Conservation (phyloP, 1,140 invertebrate genomes). For the Lasaia peninsularis region DNA sequence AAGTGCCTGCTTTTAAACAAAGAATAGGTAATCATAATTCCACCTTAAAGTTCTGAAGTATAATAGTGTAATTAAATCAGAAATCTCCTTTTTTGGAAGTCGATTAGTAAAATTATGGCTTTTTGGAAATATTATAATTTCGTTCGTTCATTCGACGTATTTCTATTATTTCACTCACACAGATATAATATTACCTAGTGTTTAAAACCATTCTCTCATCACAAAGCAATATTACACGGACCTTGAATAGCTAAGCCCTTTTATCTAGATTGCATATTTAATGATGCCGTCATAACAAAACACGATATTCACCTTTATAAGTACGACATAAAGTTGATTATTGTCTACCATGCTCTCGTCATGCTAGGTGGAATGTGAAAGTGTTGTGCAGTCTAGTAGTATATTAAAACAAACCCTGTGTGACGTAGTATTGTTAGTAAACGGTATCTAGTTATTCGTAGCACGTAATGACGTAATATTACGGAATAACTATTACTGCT, state of each 20-base stretch:
- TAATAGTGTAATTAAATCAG: too few species aligned
- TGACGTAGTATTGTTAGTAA: neutral
- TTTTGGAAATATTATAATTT: too few species aligned
- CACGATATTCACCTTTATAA: neutral
- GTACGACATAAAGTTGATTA: conserved; percentile 18
- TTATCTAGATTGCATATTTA: conserved; percentile 8
- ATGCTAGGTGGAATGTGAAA: conserved; percentile 49
- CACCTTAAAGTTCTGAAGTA: too few species aligned
- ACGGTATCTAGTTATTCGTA: neutral
- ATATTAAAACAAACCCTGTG: neutral
- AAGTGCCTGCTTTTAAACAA: too few species aligned
- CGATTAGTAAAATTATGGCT: too few species aligned
- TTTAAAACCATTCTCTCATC: neutral
- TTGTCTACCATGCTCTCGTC: conserved; percentile 31
- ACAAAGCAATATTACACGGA: neutral
- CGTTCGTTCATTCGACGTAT: too few species aligned
- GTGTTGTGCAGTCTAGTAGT: conserved; percentile 25
- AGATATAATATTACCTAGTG: too few species aligned
- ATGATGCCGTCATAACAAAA: neutral
- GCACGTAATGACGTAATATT: neutral
- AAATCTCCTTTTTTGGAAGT: too few species aligned
- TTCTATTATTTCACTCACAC: too few species aligned
- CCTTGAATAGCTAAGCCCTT: conserved; percentile 1
- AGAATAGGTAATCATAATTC: too few species aligned
- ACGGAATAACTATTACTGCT: neutral